Evolutionary conservation across 2,113 vertebrate species (phyloP).

Genomic region (Chaetodon auriga): DNA sequence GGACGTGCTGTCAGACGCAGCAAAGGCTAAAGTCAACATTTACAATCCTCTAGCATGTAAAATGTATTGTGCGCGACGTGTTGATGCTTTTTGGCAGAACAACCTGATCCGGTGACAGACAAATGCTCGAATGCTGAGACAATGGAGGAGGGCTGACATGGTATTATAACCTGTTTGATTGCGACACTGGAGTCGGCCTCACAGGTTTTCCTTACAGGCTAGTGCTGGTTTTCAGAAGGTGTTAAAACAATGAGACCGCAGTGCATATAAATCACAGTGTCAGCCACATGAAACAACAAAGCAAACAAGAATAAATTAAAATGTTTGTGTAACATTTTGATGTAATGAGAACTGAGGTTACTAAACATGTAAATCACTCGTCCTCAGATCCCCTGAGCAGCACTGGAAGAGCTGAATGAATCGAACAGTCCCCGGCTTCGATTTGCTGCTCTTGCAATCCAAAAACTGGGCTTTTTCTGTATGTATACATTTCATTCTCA

Average conservation of each 20-base stretch:
- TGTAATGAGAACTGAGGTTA: no score
- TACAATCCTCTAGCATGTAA: not conserved
- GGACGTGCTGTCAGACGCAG: not conserved
- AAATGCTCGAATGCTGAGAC: not conserved
- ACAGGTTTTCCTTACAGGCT: not conserved
- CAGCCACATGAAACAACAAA: not conserved
- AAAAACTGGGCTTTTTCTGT: not conserved
- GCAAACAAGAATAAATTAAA: not conserved
- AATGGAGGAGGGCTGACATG: not conserved
- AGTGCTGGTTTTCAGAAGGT: no score
- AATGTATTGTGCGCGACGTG: not conserved
- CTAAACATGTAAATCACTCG: no score
- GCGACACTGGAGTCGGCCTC: not conserved
- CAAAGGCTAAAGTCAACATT: not conserved
- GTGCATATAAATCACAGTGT: not conserved
- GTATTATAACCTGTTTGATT: not conserved
- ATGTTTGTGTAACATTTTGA: no score
- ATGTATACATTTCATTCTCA: not conserved
- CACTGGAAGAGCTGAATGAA: no score
- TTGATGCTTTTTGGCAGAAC: not conserved
- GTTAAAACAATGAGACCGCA: not conserved
- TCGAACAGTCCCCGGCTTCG: no score
- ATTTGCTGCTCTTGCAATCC: no score
- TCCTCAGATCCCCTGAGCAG: no score
- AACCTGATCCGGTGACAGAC: constrained; percentile 11